Base-by-base conservation (phyloP, 2,797 vertebrate genomes). In the Apogon hyalosoma region DNA sequence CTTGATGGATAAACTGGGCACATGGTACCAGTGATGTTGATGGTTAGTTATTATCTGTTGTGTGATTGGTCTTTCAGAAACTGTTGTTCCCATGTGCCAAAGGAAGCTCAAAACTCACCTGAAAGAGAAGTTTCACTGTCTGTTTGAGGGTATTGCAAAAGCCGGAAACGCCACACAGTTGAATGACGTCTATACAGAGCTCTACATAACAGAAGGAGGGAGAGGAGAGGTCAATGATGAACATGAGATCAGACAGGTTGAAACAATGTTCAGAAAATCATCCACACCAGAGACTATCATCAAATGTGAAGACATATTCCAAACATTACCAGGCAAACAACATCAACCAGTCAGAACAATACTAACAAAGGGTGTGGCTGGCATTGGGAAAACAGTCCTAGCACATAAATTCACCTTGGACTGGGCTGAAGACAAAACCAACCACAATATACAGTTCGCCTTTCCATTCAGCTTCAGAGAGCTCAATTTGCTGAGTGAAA, bases 181-280 rank as follows among this genome's bases (percentile, higher is more conserved):
- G 21, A 63, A 57, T 48, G 45, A 57, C 11, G 48, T 56, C 1
- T 66, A 66, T 36, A 49, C 63, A 33, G 57, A 62, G 57, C 53
- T 57, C 14, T 62, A 63, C 64, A 53, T 74, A 40, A 53, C 52
- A 75, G 53, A 73, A 33, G 63, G 54, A 16, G 54, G 28, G 5
- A 38, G n/a, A 18, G 56, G 40, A 47, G 72, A 19, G 33, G n/a
- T 56, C 47, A 58, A 19, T n/a, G 33, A 72, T 0, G 19, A 52
- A 63, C 52, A 64, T n/a, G 46, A 64, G 54, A n/a, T 63, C 42
- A 57, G 41, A 21, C 54, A 54, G 43, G 64, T 75, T 31, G 64
- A 68, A 46, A 68, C 18, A 14, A 6, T 31, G 31, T 18, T 28
- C 55, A 45, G 14, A 9, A 68, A 59, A 45, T 28, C 14, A 52